A percentile compares a stretch with the other conserved stretches of the same genome.
phyloP scores from a whole-genome alignment of 2,888 invertebrate species.

The Oasisia sp. region DNA sequence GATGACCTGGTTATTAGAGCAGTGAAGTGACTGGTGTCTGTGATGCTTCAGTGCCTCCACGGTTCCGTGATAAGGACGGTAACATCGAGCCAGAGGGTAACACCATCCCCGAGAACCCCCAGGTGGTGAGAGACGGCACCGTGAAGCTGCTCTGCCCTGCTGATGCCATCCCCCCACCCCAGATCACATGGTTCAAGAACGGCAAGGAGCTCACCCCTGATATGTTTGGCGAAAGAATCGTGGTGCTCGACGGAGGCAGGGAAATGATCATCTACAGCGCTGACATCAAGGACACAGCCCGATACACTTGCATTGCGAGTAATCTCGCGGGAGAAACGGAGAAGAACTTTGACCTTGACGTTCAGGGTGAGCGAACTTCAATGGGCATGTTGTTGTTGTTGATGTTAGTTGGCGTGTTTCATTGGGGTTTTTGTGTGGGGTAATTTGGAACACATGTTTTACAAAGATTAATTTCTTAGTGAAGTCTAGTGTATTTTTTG shows the following conservation, averaged over 20 bases:
- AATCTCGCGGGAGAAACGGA: slow-evolving; percentile 67
- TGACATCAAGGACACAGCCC: slow-evolving; percentile 61
- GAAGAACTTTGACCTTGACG: slow-evolving; percentile 58
- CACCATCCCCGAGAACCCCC: slow-evolving; percentile 21
- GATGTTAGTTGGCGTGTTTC: neutral
- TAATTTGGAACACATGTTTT: neutral
- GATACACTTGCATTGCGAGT: slow-evolving; percentile 66
- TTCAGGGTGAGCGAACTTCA: slow-evolving; percentile 40
- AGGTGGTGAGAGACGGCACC: slow-evolving; percentile 35
- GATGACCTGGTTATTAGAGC: neutral
- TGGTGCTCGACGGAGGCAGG: slow-evolving; percentile 35
- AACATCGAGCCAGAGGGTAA: slow-evolving; percentile 28
- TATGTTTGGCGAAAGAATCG: slow-evolving; percentile 23
- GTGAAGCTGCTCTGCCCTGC: slow-evolving; percentile 36
- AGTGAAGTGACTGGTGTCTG: neutral
- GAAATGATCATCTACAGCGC: slow-evolving; percentile 49
- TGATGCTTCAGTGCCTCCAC: slow-evolving; percentile 55
- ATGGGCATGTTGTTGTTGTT: neutral
- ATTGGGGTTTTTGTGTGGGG: neutral
- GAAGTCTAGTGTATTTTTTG: too few relatives aligned
- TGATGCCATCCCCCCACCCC: slow-evolving; percentile 55
- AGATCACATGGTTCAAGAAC: slow-evolving; percentile 67
- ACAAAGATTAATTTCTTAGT: too few relatives aligned
- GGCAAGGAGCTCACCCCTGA: slow-evolving; percentile 40
- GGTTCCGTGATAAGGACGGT: slow-evolving; percentile 46